phyloP scores from a whole-genome alignment of 2,113 vertebrate species.

The Hippocampus mohnikei region DNA sequence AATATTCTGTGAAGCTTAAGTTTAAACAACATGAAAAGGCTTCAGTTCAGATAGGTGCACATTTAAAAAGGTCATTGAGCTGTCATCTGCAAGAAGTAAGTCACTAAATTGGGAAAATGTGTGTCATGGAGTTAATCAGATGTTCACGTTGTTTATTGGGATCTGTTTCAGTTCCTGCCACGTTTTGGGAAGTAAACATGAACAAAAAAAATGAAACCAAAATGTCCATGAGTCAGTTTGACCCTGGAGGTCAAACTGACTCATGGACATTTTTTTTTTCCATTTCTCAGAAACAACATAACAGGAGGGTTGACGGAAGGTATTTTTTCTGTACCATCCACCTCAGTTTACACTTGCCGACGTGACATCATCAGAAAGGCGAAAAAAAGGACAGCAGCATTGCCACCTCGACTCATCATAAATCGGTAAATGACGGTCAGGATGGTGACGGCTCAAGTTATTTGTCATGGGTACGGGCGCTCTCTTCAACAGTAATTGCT shows the following conservation, averaged over 20 bases:
- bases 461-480: slow-evolving; percentile 39
- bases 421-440: slow-evolving; percentile 45
- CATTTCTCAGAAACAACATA: not conserved
- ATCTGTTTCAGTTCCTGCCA: not conserved
- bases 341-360: not conserved
- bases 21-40: no score
- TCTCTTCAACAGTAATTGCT: slow-evolving; percentile 45
- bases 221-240: no score
- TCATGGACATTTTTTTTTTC: not conserved
- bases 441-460: slow-evolving; percentile 30
- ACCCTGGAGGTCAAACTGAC: not conserved
- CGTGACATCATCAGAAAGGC: slow-evolving; percentile 11
- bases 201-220: no score
- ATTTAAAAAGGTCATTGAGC: no score
- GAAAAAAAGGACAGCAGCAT: slow-evolving; percentile 21
- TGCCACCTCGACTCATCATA: slow-evolving; percentile 34
- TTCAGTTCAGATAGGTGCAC: no score
- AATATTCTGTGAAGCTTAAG: no score
- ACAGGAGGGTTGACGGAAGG: not conserved
- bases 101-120: no score
- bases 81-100: no score
- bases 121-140: no score
- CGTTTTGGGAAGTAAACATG: not conserved
- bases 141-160: no score
- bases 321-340: not conserved